Conservation (phyloP, 2,113 vertebrate species). For the Coptodon bakossiorum region DNA sequence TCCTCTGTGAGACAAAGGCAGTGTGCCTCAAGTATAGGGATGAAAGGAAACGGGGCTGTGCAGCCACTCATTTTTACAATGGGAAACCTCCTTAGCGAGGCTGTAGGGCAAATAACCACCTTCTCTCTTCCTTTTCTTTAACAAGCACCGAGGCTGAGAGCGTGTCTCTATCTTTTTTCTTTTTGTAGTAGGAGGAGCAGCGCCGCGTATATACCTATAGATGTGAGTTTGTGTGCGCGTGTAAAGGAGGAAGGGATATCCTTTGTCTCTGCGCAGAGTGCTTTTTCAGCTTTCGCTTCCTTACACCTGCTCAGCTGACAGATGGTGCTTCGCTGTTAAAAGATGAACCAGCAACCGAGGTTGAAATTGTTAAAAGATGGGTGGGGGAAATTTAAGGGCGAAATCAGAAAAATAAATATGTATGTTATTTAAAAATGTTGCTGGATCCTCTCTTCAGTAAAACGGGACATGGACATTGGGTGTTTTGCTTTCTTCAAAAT, state of each 20-base stretch:
- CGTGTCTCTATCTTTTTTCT: slow-evolving; percentile 3
- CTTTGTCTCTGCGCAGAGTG: not conserved
- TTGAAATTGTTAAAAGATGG: not conserved
- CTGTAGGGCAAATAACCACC: slow-evolving; percentile 67
- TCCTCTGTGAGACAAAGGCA: slow-evolving; percentile 67
- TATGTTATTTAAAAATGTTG: not conserved
- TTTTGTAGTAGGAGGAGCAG: not conserved
- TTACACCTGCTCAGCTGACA: slow-evolving; percentile 37
- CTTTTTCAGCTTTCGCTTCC: slow-evolving; percentile 4
- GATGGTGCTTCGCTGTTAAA: slow-evolving; percentile 22
- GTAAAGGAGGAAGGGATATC: not conserved
- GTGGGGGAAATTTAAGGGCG: not conserved
- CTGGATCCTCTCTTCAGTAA: not conserved
- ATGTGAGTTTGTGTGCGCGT: not conserved
- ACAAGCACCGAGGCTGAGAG: slow-evolving; percentile 30
- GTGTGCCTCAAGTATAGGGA: slow-evolving; percentile 56
- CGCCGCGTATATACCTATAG: not conserved
- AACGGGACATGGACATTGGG: not conserved
- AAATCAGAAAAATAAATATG: not conserved
- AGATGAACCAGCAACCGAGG: not conserved
- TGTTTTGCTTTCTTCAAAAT: not conserved
- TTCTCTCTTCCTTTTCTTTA: slow-evolving; percentile 41
- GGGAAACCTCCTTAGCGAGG: slow-evolving; percentile 60
- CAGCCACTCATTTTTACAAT: slow-evolving; percentile 71
- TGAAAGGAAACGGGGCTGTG: slow-evolving; percentile 66